phyloP scores from a whole-genome alignment of 1,140 invertebrate species.

The Stratiolaelaps scimitus region DNA sequence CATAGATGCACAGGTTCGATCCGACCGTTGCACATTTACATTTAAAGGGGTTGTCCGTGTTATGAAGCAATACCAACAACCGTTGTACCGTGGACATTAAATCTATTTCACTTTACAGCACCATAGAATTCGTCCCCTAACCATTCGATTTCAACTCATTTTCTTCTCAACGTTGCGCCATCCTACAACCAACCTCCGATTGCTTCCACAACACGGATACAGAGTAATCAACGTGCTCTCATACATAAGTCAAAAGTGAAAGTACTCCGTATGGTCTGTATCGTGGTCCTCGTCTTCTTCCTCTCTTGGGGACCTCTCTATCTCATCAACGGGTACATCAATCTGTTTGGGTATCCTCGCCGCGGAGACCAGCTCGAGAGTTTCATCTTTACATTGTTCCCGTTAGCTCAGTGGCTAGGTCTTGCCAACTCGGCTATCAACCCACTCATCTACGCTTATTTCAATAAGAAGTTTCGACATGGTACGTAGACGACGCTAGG shows the following conservation, averaged over 20 bases:
- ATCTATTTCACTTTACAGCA: too few relatives aligned
- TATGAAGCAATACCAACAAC: too few relatives aligned
- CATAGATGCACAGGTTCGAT: too few relatives aligned
- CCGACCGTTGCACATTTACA: too few relatives aligned
- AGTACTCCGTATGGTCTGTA: constrained; percentile 90
- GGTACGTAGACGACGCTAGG: constrained; percentile 36
- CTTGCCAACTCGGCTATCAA: constrained; percentile 45
- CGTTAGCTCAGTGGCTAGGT: constrained; percentile 47
- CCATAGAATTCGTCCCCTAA: too few relatives aligned
- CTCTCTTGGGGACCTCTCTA: constrained; percentile 89
- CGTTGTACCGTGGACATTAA: too few relatives aligned
- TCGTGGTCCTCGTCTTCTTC: constrained; percentile 84
- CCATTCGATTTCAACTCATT: too few relatives aligned
- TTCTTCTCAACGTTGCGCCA: too few relatives aligned
- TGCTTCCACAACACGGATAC: too few relatives aligned
- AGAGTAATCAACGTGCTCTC: constrained; percentile 11
- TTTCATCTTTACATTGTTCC: constrained; percentile 35
- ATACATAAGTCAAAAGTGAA: constrained; percentile 48
- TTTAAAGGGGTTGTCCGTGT: too few relatives aligned
- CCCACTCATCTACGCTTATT: constrained; percentile 46
- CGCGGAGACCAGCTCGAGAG: background rate
- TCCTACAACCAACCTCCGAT: too few relatives aligned
- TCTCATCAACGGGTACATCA: constrained; percentile 54
- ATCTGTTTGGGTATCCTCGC: constrained; percentile 3
- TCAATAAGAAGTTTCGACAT: constrained; percentile 46